phyloP scores from a whole-genome alignment of 2,113 vertebrate genomes.

The Diadophis punctatus region DNA sequence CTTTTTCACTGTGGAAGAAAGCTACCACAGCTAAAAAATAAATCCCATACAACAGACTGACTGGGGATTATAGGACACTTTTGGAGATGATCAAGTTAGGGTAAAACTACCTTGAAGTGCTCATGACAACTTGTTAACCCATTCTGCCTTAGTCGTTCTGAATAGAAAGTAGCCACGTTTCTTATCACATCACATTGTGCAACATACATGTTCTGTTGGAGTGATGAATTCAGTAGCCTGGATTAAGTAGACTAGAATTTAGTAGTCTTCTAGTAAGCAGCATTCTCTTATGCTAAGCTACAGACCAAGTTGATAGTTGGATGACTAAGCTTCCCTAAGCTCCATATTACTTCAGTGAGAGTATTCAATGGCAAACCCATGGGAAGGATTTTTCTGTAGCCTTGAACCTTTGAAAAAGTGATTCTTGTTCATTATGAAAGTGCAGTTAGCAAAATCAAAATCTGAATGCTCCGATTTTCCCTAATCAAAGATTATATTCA shows the following conservation, averaged over 20 bases:
- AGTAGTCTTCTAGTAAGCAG: neutral
- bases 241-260: neutral
- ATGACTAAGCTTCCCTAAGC: neutral
- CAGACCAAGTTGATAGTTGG: neutral
- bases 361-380: neutral
- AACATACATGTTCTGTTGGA: neutral
- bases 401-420: neutral
- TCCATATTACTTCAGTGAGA: neutral
- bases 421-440: neutral
- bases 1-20: neutral
- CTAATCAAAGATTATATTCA: conserved; percentile 42
- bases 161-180: neutral
- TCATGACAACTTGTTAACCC: neutral
- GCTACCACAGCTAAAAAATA: neutral
- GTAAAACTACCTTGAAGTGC: neutral
- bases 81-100: neutral
- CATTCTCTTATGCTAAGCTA: neutral
- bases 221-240: neutral
- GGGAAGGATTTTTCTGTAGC: conserved; percentile 27
- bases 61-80: neutral
- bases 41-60: neutral
- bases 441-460: conserved; percentile 14
- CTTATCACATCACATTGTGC: neutral
- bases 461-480: conserved; percentile 23
- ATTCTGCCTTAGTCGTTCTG: neutral